Conservation (phyloP, 2,113 vertebrate genomes). For the Cyphomyrus discorhynchus region DNA sequence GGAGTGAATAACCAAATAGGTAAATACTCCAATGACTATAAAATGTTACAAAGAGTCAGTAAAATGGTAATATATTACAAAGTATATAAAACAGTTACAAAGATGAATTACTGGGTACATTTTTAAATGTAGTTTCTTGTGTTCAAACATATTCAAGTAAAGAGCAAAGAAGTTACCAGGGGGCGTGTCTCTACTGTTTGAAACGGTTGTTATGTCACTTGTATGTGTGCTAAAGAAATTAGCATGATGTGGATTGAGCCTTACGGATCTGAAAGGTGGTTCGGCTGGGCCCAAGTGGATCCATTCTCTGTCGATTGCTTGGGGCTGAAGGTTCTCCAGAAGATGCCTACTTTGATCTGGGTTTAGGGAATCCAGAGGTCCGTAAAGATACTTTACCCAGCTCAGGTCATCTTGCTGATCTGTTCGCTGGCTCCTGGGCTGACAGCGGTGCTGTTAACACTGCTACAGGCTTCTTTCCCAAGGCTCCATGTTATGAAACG, state of each 20-base stretch:
- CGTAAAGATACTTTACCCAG: neutral
- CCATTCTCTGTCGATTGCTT: neutral
- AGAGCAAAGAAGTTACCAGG: neutral
- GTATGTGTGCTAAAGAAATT: neutral
- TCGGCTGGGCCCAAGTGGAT: neutral
- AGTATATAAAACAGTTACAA: neutral
- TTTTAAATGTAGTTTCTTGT: neutral
- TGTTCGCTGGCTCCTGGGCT: neutral
- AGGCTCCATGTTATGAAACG: neutral
- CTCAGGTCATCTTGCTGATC: neutral
- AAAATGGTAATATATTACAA: neutral
- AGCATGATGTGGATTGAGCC: neutral
- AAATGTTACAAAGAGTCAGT: neutral
- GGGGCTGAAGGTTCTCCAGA: neutral
- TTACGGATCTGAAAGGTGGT: neutral
- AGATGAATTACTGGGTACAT: neutral
- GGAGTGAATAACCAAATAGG: neutral
- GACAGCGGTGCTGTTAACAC: too few species aligned
- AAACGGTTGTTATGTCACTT: neutral
- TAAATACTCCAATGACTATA: neutral
- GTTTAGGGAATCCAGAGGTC: neutral
- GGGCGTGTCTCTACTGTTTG: neutral
- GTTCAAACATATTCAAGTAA: neutral
- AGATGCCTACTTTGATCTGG: neutral
- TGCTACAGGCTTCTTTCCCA: neutral